phyloP scores from a whole-genome alignment of 2,113 vertebrate species.

The Acinonyx jubatus region DNA sequence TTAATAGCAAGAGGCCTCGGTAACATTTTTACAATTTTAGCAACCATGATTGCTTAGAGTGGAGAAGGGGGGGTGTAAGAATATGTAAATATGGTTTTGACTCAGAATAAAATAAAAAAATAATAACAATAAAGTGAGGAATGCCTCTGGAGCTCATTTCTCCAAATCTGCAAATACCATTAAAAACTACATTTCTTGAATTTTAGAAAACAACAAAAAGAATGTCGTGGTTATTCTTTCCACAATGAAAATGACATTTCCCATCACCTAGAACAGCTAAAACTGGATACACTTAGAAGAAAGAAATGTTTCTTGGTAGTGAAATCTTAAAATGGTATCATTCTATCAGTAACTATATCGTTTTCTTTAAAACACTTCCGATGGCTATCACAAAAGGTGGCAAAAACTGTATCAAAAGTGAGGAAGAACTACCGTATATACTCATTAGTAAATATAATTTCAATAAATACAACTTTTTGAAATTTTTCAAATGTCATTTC shows the following conservation, averaged over 20 bases:
- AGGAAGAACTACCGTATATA: neutral
- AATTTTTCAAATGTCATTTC: neutral
- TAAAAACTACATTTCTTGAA: neutral
- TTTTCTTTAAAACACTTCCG: neutral
- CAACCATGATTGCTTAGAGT: neutral
- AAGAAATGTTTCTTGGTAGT: neutral
- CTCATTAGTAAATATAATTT: neutral
- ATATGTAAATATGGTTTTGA: neutral
- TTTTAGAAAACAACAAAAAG: neutral
- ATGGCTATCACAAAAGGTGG: neutral
- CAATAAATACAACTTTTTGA: neutral
- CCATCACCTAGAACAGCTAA: neutral
- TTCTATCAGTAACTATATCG: neutral
- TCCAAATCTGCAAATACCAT: neutral
- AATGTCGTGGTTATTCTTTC: neutral
- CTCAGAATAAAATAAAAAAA: neutral
- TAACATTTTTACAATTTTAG: neutral
- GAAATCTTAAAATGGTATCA: neutral
- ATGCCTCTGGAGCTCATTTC: neutral
- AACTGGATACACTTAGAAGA: neutral
- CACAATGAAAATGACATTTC: slow-evolving; percentile 10
- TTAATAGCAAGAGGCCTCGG: neutral
- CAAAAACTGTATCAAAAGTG: neutral
- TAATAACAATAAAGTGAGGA: neutral
- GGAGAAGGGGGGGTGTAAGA: neutral